These are phyloP conservation scores for Timandra comae DNA, from an alignment of 2,888 invertebrate species.

Conservation along the genomic window DNA sequence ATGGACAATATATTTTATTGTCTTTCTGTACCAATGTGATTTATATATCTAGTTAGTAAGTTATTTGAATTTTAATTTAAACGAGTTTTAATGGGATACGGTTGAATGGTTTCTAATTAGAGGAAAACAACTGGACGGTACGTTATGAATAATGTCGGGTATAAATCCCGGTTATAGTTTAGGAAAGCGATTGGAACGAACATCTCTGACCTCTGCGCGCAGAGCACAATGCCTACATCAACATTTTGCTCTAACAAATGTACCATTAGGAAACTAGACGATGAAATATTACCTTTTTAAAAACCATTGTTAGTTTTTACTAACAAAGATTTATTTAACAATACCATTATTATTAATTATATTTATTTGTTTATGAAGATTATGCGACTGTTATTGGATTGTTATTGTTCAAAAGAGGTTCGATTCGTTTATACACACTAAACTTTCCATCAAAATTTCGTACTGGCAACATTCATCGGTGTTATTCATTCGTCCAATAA, in stretches of 20 bases:
- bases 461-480: slow-evolving; percentile 12
- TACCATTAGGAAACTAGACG: slow-evolving; percentile 53
- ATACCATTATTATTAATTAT: too few species aligned
- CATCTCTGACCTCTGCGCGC: slow-evolving; percentile 40
- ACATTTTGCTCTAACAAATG: slow-evolving; percentile 64
- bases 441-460: slow-evolving; percentile 14
- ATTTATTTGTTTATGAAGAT: too few species aligned
- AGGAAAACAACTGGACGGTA: slow-evolving; percentile 65
- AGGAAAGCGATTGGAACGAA: slow-evolving; percentile 46
- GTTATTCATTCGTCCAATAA: slow-evolving; percentile 5
- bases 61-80: slow-evolving; percentile 76
- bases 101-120: slow-evolving; percentile 75
- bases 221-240: slow-evolving; percentile 48
- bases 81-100: slow-evolving; percentile 72
- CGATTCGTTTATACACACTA: too few species aligned
- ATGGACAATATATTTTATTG: slow-evolving; percentile 75
- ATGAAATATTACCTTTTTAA: slow-evolving; percentile 49
- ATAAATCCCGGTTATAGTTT: slow-evolving; percentile 68
- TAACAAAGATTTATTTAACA: too few species aligned
- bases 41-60: slow-evolving; percentile 76
- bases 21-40: slow-evolving; percentile 63
- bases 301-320: slow-evolving; percentile 33
- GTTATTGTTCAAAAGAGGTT: too few species aligned
- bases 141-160: slow-evolving; percentile 66
- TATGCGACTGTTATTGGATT: too few species aligned